These are phyloP conservation scores for Thymelicus sylvestris DNA, from an alignment of 2,888 invertebrate species.

Conservation along the genomic window DNA sequence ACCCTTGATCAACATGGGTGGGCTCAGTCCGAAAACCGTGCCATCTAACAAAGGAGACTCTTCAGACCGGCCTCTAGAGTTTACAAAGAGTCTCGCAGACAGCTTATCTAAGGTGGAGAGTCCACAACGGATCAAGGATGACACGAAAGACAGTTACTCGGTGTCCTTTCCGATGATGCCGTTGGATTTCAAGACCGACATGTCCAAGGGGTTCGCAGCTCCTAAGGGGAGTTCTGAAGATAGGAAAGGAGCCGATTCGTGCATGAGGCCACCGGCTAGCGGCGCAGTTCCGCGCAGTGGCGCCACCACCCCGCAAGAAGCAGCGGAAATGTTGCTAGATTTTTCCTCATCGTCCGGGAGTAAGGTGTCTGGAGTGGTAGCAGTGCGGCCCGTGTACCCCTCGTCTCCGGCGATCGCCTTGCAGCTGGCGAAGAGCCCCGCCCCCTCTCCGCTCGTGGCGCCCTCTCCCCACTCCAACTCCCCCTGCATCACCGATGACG, in stretches of 20 bases:
- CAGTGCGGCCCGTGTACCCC: constrained; percentile 84
- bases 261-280: constrained; percentile 78
- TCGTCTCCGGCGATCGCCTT: constrained; percentile 89
- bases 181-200: constrained; percentile 77
- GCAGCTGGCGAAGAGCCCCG: constrained; percentile 91
- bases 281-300: constrained; percentile 73
- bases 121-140: constrained; percentile 73
- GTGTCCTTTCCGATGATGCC: constrained; percentile 71
- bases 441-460: constrained; percentile 87
- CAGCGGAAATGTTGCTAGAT: constrained; percentile 87
- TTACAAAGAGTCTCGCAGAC: constrained; percentile 70
- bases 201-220: constrained; percentile 75
- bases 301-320: constrained; percentile 83
- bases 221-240: constrained; percentile 77
- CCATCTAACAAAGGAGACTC: constrained; percentile 62
- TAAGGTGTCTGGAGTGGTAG: constrained; percentile 80
- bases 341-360: constrained; percentile 86
- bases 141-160: constrained; percentile 65
- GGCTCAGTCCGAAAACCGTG: constrained; percentile 74
- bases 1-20: constrained; percentile 74
- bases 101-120: constrained; percentile 69
- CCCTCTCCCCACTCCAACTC: constrained; percentile 89
- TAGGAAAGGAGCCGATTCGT: constrained; percentile 75
- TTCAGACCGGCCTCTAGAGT: constrained; percentile 68
- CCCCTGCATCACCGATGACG: constrained; percentile 94